Percentiles rank a stretch among this genome's conserved stretches.
Evolutionary conservation across 2,113 vertebrate species (phyloP).

Genomic region (Pygoscelis antarcticus): DNA sequence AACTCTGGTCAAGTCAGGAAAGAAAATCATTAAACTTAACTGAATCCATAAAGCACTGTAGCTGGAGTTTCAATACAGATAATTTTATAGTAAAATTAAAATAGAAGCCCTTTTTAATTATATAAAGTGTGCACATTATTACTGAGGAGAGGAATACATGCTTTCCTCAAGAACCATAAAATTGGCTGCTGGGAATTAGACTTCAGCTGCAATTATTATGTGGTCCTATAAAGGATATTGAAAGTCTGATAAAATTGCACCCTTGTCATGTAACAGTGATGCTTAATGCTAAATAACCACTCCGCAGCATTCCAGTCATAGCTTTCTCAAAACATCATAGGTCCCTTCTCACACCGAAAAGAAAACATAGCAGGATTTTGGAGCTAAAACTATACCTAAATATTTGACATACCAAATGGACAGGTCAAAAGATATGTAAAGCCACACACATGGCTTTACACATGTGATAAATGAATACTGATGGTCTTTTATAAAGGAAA

Average conservation of each 20-base stretch:
- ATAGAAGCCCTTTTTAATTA: conserved; percentile 68
- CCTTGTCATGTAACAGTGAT: conserved; percentile 38
- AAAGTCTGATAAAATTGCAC: conserved; percentile 54
- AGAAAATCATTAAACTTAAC: conserved; percentile 28
- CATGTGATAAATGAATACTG: background rate
- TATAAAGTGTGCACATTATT: conserved; percentile 59
- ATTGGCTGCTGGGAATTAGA: conserved; percentile 62
- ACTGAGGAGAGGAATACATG: conserved; percentile 41
- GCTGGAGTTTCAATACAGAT: conserved; percentile 9
- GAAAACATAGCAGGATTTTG: conserved; percentile 8
- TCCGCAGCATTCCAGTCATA: conserved; percentile 49
- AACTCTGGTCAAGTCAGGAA: background rate
- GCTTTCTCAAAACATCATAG: conserved; percentile 35
- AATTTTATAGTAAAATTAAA: conserved; percentile 66
- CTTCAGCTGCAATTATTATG: conserved; percentile 60
- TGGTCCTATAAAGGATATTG: conserved; percentile 61
- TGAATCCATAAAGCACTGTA: background rate
- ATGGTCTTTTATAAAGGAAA: background rate
- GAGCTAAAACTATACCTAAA: conserved; percentile 40
- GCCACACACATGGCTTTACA: background rate
- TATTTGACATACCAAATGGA: conserved; percentile 20
- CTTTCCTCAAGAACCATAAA: conserved; percentile 61
- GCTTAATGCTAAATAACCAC: conserved; percentile 49
- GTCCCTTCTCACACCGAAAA: background rate
- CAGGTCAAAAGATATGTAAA: conserved; percentile 8